These are phyloP conservation scores for Mus spretus DNA, from an alignment of 2,797 vertebrate genomes.

Conservation along the genomic window DNA sequence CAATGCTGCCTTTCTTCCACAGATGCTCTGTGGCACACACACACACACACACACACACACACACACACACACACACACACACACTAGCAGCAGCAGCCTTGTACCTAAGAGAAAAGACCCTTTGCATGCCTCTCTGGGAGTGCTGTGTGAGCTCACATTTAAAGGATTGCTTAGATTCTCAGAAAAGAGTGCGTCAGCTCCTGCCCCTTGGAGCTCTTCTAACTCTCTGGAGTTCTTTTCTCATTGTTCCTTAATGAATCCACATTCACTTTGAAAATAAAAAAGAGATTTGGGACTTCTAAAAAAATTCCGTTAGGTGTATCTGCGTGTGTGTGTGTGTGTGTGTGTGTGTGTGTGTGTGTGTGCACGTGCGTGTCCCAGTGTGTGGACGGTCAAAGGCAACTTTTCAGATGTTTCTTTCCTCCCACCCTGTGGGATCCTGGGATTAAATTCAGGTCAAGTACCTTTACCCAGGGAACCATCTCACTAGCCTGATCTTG, in stretches of 20 bases:
- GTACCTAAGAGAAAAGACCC: background rate
- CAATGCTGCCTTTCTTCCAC: background rate
- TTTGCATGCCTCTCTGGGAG: background rate
- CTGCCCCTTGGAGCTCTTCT: no score
- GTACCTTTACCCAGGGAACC: background rate
- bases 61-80: no score
- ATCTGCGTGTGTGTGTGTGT: background rate
- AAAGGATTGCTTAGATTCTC: background rate
- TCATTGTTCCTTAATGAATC: background rate
- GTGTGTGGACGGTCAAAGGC: background rate
- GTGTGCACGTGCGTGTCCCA: no score
- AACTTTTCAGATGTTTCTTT: background rate
- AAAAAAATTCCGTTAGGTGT: no score
- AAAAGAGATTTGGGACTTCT: background rate
- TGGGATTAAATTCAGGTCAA: background rate
- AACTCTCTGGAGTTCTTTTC: background rate
- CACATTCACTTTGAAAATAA: background rate
- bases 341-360: no score
- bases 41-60: no score
- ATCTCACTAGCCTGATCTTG: background rate
- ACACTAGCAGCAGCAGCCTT: background rate
- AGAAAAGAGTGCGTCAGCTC: background rate
- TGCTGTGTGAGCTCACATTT: background rate
- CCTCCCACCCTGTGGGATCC: no score
- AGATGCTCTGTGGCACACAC: background rate